phyloP scores from a whole-genome alignment of 2,113 vertebrate species.

The Rhynchomys soricoides region DNA sequence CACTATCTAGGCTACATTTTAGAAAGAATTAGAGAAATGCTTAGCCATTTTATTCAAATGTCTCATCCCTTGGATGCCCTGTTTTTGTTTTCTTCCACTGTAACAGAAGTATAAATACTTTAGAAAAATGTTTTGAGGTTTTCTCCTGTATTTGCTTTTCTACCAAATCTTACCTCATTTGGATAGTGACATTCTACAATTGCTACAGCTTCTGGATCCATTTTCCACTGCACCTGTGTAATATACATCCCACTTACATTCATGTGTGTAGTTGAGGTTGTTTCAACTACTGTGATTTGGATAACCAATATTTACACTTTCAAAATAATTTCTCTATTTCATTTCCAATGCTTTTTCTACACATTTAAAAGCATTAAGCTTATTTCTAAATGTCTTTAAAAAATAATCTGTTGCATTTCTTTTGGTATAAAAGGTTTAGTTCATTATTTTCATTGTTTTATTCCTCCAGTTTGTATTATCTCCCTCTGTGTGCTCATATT shows the following conservation, averaged over 20 bases:
- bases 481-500: not conserved
- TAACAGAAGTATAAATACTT: not conserved
- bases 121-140: not conserved
- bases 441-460: not conserved
- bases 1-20: not conserved
- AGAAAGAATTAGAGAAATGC: conserved; percentile 29
- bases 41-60: conserved; percentile 41
- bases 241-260: not conserved
- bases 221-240: not conserved
- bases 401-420: not conserved
- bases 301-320: not conserved
- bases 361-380: not conserved
- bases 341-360: not conserved
- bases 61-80: not conserved
- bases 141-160: not conserved
- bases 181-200: not conserved
- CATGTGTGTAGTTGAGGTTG: not conserved
- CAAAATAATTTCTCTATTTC: not conserved
- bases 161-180: not conserved
- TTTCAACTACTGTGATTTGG: not conserved
- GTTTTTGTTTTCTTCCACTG: not conserved
- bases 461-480: not conserved
- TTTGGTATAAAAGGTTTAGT: not conserved
- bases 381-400: not conserved
- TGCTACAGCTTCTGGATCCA: not conserved